Percentiles rank a stretch among this genome's conserved stretches.
phyloP scores from a whole-genome alignment of 1,140 invertebrate species.

The Bombus affinis region DNA sequence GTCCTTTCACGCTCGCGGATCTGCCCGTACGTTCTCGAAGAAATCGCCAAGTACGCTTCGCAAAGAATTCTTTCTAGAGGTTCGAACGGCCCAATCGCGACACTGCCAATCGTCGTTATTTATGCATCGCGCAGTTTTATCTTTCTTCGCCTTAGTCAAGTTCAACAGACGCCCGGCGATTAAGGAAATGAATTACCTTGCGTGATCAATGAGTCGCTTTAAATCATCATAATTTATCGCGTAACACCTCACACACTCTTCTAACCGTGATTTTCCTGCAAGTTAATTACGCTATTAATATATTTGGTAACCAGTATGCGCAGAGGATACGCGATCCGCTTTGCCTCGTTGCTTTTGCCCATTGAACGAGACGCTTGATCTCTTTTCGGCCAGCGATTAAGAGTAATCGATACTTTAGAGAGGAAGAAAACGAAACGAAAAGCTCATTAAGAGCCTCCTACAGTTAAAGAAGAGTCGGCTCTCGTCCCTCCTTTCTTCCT shows the following conservation, averaged over 20 bases:
- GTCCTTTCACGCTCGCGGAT: not conserved
- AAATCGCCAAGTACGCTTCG: not conserved
- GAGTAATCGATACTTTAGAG: conserved; percentile 4
- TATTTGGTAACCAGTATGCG: conserved; percentile 18
- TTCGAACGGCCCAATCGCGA: conserved; percentile 10
- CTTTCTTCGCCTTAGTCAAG: conserved; percentile 21
- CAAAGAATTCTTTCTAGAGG: not conserved
- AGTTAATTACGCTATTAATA: conserved; percentile 43
- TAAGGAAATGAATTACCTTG: conserved; percentile 46
- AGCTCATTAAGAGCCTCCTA: conserved; percentile 35
- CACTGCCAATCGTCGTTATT: conserved; percentile 13
- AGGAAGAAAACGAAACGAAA: not conserved
- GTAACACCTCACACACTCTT: conserved; percentile 10
- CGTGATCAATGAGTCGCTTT: conserved; percentile 34
- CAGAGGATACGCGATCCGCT: not conserved
- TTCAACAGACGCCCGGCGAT: conserved; percentile 24
- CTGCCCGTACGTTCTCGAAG: not conserved
- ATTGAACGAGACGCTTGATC: not conserved
- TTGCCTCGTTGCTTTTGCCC: not conserved
- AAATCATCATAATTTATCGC: conserved; percentile 50
- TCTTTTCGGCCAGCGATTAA: not conserved
- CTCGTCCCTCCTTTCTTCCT: conserved; percentile 20
- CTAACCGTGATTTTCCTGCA: conserved; percentile 18
- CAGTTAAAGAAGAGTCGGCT: not conserved
- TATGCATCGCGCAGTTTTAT: conserved; percentile 20